Percentiles rank a stretch among this genome's conserved stretches.
Conservation (phyloP, 1,140 invertebrate species). For the Camponotus floridanus region DNA sequence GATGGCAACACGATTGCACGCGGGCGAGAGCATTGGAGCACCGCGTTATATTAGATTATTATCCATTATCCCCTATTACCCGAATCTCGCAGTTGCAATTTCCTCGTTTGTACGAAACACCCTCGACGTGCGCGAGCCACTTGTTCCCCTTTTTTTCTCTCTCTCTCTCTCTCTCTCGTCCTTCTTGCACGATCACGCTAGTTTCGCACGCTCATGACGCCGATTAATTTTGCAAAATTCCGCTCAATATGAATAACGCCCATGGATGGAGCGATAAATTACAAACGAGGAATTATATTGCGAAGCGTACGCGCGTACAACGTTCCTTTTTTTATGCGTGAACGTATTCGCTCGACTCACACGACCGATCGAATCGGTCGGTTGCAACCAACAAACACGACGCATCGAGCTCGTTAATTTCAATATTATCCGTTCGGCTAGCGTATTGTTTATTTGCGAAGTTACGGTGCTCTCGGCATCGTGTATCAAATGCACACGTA, state of each 20-base stretch:
- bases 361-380: neutral
- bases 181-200: neutral
- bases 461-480: neutral
- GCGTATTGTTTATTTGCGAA: conserved; percentile 51
- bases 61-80: conserved; percentile 58
- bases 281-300: conserved; percentile 33
- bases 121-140: neutral
- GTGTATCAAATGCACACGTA: neutral
- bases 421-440: conserved; percentile 36
- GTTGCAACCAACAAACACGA: neutral
- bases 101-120: conserved; percentile 42
- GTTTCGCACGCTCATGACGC: conserved; percentile 26
- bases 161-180: neutral
- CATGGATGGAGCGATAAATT: conserved; percentile 32
- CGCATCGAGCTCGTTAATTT: conserved; percentile 42
- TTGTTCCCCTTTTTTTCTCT: neutral
- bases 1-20: conserved; percentile 28
- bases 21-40: conserved; percentile 23
- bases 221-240: conserved; percentile 18
- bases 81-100: conserved; percentile 32
- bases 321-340: neutral
- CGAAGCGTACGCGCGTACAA: neutral
- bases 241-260: conserved; percentile 33
- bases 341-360: neutral
- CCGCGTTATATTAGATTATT: conserved; percentile 68